A percentile compares a stretch with the other conserved stretches of the same genome.
Evolutionary conservation across 2,888 invertebrate species (phyloP).

Genomic region (Synanthedon tipuliformis): DNA sequence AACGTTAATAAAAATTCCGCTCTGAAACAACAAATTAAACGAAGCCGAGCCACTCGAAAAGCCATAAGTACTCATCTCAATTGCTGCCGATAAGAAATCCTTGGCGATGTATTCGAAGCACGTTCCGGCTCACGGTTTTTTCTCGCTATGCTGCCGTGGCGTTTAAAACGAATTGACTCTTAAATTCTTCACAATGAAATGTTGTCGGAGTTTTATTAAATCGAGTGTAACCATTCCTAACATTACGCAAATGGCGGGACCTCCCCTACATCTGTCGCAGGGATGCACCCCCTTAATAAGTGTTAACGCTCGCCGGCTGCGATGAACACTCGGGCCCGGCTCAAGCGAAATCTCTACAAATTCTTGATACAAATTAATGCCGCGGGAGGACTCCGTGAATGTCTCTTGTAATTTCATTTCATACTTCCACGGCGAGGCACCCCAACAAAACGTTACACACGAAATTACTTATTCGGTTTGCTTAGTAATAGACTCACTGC

Average conservation of each 20-base stretch:
- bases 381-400: slow-evolving; percentile 46
- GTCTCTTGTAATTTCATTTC: slow-evolving; percentile 61
- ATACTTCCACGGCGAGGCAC: slow-evolving; percentile 37
- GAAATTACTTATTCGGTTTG: slow-evolving; percentile 14
- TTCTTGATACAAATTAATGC: slow-evolving; percentile 70
- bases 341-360: slow-evolving; percentile 68
- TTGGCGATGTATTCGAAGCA: slow-evolving; percentile 64
- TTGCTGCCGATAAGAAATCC: slow-evolving; percentile 70
- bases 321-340: slow-evolving; percentile 59
- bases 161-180: slow-evolving; percentile 69
- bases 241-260: slow-evolving; percentile 68
- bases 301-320: slow-evolving; percentile 68
- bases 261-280: slow-evolving; percentile 70
- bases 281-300: slow-evolving; percentile 71
- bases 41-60: slow-evolving; percentile 70
- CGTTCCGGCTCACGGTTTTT: slow-evolving; percentile 68
- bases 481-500: background rate
- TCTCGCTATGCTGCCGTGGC: slow-evolving; percentile 60
- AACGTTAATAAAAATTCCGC: slow-evolving; percentile 69
- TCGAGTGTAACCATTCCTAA: slow-evolving; percentile 70
- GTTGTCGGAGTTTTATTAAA: slow-evolving; percentile 69
- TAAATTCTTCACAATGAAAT: slow-evolving; percentile 69
- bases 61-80: slow-evolving; percentile 71
- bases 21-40: slow-evolving; percentile 70
- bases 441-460: slow-evolving; percentile 25